Percentiles rank a stretch among this genome's conserved stretches.
phyloP scores from a whole-genome alignment of 2,888 invertebrate genomes.

The Mesorhabditis spiculigera region DNA sequence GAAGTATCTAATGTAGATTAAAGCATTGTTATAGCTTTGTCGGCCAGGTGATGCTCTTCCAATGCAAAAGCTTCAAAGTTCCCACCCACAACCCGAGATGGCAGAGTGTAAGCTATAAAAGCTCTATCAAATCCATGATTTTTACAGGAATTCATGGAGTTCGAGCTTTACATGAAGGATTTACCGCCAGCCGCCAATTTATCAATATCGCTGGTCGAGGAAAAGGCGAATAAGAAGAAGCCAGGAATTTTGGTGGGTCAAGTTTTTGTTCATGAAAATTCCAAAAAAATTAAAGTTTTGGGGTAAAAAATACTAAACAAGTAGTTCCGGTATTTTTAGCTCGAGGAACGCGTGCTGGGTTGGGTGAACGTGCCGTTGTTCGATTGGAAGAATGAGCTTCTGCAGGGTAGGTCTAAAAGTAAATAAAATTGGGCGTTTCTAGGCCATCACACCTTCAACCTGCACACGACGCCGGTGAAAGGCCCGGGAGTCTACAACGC shows the following conservation, averaged over 20 bases:
- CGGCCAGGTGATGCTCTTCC: not conserved
- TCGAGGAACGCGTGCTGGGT: conserved; percentile 63
- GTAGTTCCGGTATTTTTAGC: conserved; percentile 40
- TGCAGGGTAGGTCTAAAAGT: conserved; percentile 59
- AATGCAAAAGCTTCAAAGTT: conserved; percentile 52
- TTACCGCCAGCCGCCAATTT: conserved; percentile 66
- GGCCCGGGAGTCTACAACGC: conserved; percentile 16
- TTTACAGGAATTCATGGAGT: conserved; percentile 58
- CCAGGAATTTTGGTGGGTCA: too few species aligned
- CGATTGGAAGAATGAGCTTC: conserved; percentile 64
- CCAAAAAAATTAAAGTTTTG: too few species aligned
- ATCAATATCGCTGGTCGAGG: conserved; percentile 62
- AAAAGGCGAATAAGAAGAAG: conserved; percentile 4
- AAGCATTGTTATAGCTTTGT: not conserved
- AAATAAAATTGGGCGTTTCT: not conserved
- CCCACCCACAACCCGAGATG: conserved; percentile 64
- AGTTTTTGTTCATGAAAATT: not conserved
- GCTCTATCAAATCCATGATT: not conserved
- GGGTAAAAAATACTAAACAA: too few species aligned
- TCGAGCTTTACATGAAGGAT: conserved; percentile 64
- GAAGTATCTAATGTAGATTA: not conserved
- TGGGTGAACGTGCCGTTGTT: conserved; percentile 67
- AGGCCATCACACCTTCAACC: conserved; percentile 10
- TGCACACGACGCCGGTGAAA: conserved; percentile 17
- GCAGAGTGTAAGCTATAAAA: conserved; percentile 56